These are phyloP conservation scores for Lycocerus yunnanus DNA, from an alignment of 2,888 invertebrate species.

Conservation along the genomic window DNA sequence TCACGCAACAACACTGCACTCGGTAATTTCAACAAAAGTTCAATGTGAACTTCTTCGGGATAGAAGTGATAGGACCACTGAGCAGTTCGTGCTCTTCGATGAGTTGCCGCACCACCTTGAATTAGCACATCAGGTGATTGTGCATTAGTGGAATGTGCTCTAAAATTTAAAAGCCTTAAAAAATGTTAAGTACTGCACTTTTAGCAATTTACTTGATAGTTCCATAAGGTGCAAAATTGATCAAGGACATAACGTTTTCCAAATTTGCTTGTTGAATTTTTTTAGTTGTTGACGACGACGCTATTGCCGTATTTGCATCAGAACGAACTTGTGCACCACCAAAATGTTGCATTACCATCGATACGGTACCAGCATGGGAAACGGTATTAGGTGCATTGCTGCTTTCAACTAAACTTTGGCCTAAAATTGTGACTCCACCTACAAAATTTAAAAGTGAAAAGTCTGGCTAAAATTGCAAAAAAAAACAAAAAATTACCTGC, in stretches of 20 bases:
- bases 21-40: constrained; percentile 83
- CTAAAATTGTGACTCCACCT: constrained; percentile 74
- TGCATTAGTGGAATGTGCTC: constrained; percentile 63
- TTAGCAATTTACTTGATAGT: constrained; percentile 49
- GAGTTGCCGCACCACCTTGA: constrained; percentile 71
- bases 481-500: constrained; percentile 56
- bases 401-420: constrained; percentile 76
- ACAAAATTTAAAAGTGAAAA: constrained; percentile 23
- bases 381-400: constrained; percentile 71
- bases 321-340: constrained; percentile 54
- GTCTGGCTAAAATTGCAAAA: background rate
- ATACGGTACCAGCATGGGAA: constrained; percentile 59
- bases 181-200: background rate
- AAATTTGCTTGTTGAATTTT: constrained; percentile 56
- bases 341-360: constrained; percentile 67
- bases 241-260: constrained; percentile 75
- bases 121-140: constrained; percentile 89
- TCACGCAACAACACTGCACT: constrained; percentile 87
- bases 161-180: constrained; percentile 12
- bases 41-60: constrained; percentile 86
- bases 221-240: constrained; percentile 91
- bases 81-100: constrained; percentile 83
- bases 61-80: constrained; percentile 98
- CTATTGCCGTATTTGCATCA: constrained; percentile 50
- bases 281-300: constrained; percentile 48